A percentile compares a stretch with the other conserved stretches of the same genome.
Conservation (phyloP, 2,797 vertebrate genomes). For the Rhodeus uyekii region DNA sequence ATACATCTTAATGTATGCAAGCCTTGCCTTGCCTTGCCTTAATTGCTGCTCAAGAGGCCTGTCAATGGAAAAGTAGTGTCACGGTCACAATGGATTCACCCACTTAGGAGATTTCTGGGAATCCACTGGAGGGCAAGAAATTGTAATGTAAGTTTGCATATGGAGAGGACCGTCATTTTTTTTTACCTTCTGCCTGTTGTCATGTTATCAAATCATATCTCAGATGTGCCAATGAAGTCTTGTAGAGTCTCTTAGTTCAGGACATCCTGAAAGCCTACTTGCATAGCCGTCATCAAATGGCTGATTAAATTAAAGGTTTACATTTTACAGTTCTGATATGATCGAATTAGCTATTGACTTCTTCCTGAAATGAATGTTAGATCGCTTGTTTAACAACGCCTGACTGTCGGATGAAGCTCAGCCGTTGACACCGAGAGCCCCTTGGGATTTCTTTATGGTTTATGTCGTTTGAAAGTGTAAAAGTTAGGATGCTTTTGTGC, state of each 20-base stretch:
- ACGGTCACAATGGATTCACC: slow-evolving; percentile 12
- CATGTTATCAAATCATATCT: slow-evolving; percentile 28
- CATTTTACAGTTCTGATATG: slow-evolving; percentile 38
- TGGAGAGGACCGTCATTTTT: neutral
- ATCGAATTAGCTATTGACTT: slow-evolving; percentile 38
- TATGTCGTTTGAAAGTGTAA: neutral
- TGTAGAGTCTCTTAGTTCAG: slow-evolving; percentile 10
- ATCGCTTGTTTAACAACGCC: slow-evolving; percentile 39
- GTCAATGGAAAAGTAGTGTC: slow-evolving; percentile 23
- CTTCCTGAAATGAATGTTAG: slow-evolving; percentile 44
- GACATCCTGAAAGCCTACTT: neutral
- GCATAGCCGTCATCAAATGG: slow-evolving; percentile 27
- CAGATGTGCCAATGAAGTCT: slow-evolving; percentile 21
- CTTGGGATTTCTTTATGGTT: slow-evolving; percentile 29
- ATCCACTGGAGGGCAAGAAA: neutral
- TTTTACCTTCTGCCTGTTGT: slow-evolving; percentile 21
- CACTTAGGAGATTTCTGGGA: slow-evolving; percentile 9
- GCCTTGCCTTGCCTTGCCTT: no score
- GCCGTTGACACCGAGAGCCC: slow-evolving; percentile 18
- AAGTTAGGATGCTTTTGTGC: neutral
- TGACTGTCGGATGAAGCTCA: slow-evolving; percentile 22
- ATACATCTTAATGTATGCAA: no score
- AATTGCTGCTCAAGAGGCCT: slow-evolving; percentile 36
- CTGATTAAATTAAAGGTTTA: slow-evolving; percentile 31
- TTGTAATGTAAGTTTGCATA: neutral